Evolutionary conservation across 2,888 invertebrate genomes (phyloP).

Genomic region (Phyllotreta cruciferae): DNA sequence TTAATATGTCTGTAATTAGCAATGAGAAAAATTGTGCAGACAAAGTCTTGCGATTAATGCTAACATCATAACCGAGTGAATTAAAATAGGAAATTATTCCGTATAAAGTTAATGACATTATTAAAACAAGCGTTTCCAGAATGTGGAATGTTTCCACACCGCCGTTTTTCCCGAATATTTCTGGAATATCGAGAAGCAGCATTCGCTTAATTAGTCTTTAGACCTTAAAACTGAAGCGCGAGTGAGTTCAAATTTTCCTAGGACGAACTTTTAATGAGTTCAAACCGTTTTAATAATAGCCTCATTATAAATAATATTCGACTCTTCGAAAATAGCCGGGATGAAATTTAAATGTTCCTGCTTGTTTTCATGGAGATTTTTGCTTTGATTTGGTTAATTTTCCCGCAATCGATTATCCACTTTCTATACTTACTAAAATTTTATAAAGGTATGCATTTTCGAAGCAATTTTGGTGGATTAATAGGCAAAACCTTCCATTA

Average conservation of each 20-base stretch:
- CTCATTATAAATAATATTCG: conserved; percentile 16
- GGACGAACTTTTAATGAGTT: conserved; percentile 42
- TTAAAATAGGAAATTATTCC: too few relatives aligned
- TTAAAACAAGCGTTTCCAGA: too few relatives aligned
- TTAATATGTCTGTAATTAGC: too few relatives aligned
- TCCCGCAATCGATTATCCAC: background rate
- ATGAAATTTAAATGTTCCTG: conserved; percentile 10
- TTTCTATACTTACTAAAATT: too few relatives aligned
- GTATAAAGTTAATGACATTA: too few relatives aligned
- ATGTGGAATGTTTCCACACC: background rate
- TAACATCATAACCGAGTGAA: too few relatives aligned
- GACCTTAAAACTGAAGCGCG: conserved; percentile 9
- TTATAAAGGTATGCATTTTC: too few relatives aligned
- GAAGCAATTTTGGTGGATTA: too few relatives aligned
- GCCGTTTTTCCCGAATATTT: conserved; percentile 5
- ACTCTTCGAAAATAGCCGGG: background rate
- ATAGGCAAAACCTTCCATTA: too few relatives aligned
- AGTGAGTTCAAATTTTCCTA: conserved; percentile 33
- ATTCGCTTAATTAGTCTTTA: conserved; percentile 21
- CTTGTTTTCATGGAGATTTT: background rate
- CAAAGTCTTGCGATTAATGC: too few relatives aligned
- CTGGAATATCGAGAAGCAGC: conserved; percentile 13
- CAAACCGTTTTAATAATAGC: conserved; percentile 15
- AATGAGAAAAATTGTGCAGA: too few relatives aligned
- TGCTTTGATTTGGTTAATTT: background rate